Percentiles rank a stretch among this genome's conserved stretches.
Conservation (phyloP, 2,888 invertebrate genomes). For the Poecilus cupreus region DNA sequence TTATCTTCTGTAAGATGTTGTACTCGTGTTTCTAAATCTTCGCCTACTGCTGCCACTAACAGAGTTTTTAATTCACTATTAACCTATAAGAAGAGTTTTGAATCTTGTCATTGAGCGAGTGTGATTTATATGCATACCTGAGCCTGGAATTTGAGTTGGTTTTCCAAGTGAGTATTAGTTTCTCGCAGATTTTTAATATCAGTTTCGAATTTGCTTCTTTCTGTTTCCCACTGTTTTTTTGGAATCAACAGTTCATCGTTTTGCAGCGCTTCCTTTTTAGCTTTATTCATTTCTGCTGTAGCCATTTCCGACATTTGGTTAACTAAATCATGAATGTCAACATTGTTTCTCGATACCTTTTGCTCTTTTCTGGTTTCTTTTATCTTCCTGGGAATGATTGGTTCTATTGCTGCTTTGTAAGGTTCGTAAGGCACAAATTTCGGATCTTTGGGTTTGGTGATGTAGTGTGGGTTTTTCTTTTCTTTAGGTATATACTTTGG, state of each 20-base stretch:
- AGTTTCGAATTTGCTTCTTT: slow-evolving; percentile 75
- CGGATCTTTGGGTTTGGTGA: slow-evolving; percentile 80
- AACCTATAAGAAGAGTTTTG: slow-evolving; percentile 73
- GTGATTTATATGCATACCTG: slow-evolving; percentile 74
- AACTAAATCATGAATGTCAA: slow-evolving; percentile 77
- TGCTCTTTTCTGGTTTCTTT: slow-evolving; percentile 67
- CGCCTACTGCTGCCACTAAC: slow-evolving; percentile 95
- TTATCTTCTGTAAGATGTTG: slow-evolving; percentile 95
- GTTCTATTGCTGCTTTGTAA: slow-evolving; percentile 88
- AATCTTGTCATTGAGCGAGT: no score
- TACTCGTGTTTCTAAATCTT: slow-evolving; percentile 92
- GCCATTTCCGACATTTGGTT: slow-evolving; percentile 83
- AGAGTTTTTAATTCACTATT: slow-evolving; percentile 95
- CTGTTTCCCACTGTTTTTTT: slow-evolving; percentile 71
- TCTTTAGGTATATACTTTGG: slow-evolving; percentile 78
- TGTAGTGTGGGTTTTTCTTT: slow-evolving; percentile 75
- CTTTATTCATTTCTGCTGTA: slow-evolving; percentile 77
- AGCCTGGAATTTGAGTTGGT: slow-evolving; percentile 89
- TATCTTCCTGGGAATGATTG: slow-evolving; percentile 78
- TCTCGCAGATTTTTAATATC: slow-evolving; percentile 79
- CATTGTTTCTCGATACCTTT: slow-evolving; percentile 70
- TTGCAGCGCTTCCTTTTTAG: slow-evolving; percentile 70
- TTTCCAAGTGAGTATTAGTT: slow-evolving; percentile 83
- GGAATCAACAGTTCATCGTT: slow-evolving; percentile 70
- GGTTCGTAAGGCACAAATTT: slow-evolving; percentile 93